Conservation (phyloP, 2,888 invertebrate species). For the Operophtera brumata region DNA sequence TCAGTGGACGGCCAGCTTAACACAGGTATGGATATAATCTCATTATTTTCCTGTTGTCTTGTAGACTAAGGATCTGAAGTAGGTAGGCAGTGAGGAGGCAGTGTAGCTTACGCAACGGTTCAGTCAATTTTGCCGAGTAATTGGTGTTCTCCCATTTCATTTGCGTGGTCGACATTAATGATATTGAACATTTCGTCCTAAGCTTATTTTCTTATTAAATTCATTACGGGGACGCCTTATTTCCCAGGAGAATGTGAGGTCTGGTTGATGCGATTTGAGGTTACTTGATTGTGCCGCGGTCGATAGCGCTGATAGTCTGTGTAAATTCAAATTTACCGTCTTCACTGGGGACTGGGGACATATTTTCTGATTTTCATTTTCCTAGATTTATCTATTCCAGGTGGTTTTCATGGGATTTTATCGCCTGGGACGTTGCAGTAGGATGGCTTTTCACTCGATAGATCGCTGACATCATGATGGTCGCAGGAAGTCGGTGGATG, state of each 20-base stretch:
- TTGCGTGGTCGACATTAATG: conserved; percentile 17
- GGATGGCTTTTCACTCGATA: too few relatives aligned
- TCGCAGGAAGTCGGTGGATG: too few relatives aligned
- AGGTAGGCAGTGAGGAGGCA: background rate
- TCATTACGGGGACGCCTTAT: conserved; percentile 22
- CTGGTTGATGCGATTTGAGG: conserved; percentile 4
- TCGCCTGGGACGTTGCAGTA: too few relatives aligned
- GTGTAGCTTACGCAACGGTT: background rate
- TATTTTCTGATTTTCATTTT: conserved; percentile 5
- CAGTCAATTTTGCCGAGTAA: background rate
- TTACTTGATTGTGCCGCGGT: conserved; percentile 10
- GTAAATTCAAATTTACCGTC: too few relatives aligned
- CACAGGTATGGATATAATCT: background rate
- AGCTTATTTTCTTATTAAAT: conserved; percentile 26
- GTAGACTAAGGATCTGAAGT: background rate
- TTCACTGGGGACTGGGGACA: background rate
- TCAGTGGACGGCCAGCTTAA: background rate
- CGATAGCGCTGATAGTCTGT: conserved; percentile 10
- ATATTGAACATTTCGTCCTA: conserved; percentile 10
- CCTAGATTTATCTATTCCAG: too few relatives aligned
- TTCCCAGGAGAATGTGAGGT: conserved; percentile 14
- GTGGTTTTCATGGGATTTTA: too few relatives aligned
- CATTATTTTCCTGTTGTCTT: background rate
- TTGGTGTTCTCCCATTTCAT: conserved; percentile 9
- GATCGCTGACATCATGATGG: too few relatives aligned